These are phyloP conservation scores for Botrylloides violaceus DNA, from an alignment of 23 tunicate genomes.

Conservation along the genomic window DNA sequence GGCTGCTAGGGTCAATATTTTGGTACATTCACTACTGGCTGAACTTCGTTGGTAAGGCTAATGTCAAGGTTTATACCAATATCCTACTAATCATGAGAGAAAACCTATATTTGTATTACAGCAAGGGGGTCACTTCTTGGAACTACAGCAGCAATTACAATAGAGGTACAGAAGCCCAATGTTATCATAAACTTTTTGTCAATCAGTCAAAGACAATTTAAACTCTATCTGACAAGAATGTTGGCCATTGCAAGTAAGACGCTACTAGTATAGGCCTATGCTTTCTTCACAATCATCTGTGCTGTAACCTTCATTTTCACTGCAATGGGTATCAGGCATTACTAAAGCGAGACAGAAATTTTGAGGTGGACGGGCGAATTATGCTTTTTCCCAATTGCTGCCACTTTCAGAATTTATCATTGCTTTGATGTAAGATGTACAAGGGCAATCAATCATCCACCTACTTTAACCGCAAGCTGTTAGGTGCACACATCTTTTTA, in stretches of 20 bases:
- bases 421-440: no score
- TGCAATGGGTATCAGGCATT: no score
- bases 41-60: slow-evolving; percentile 39
- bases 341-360: no score
- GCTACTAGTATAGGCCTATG: no score
- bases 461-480: no score
- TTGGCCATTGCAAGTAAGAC: slow-evolving; percentile 44
- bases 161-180: slow-evolving; percentile 29
- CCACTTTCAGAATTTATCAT: no score
- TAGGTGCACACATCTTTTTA: no score
- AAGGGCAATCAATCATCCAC: no score
- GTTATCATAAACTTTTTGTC: slow-evolving; percentile 1
- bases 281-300: no score
- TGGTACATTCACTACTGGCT: slow-evolving; percentile 40
- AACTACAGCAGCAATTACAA: slow-evolving; percentile 21
- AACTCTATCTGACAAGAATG: slow-evolving; percentile 20
- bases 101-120: slow-evolving; percentile 14
- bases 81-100: not conserved
- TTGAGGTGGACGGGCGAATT: no score
- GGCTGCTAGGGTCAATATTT: slow-evolving; percentile 39
- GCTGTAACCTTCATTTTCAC: no score
- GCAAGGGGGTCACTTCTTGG: slow-evolving; percentile 30
- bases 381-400: no score
- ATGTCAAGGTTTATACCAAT: not conserved
- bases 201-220: slow-evolving; percentile 2